Conservation (phyloP, 1,140 invertebrate species). For the Bombus pascuorum region DNA sequence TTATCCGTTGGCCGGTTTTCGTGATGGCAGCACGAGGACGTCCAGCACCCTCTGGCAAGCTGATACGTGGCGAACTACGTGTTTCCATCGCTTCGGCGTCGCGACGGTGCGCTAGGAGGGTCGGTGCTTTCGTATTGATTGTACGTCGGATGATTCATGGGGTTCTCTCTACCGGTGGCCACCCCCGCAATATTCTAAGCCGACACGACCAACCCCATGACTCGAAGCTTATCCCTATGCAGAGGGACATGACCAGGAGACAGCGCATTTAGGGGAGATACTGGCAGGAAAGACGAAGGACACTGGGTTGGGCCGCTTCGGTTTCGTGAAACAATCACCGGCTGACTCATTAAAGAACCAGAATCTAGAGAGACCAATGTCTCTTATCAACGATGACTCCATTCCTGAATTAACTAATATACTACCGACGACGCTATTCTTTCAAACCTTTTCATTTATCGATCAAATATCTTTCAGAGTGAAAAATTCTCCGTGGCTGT, state of each 20-base stretch:
- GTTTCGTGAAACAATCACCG: conserved; percentile 1
- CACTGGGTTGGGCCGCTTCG: conserved; percentile 24
- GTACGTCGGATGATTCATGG: conserved; percentile 76
- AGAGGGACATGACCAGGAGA: conserved; percentile 46
- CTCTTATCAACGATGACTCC: background rate
- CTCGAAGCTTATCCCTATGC: conserved; percentile 58
- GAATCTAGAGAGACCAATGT: background rate
- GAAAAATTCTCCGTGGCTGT: background rate
- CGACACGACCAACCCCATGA: conserved; percentile 53
- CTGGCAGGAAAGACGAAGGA: conserved; percentile 37
- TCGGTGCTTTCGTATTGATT: conserved; percentile 74
- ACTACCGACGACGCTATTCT: too few relatives aligned
- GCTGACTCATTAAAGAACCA: conserved; percentile 43
- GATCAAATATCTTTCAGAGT: background rate
- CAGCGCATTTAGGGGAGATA: conserved; percentile 56
- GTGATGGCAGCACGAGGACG: background rate
- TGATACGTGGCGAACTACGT: conserved; percentile 50
- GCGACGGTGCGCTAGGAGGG: conserved; percentile 47
- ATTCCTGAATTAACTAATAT: background rate
- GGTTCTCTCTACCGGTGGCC: conserved; percentile 55
- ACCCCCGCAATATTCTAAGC: conserved; percentile 74
- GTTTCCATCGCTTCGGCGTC: conserved; percentile 20
- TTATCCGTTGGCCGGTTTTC: background rate
- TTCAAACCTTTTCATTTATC: background rate
- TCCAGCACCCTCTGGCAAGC: conserved; percentile 2